These are phyloP conservation scores for Silurus aristotelis DNA, from an alignment of 2,797 vertebrate genomes.

Conservation along the genomic window DNA sequence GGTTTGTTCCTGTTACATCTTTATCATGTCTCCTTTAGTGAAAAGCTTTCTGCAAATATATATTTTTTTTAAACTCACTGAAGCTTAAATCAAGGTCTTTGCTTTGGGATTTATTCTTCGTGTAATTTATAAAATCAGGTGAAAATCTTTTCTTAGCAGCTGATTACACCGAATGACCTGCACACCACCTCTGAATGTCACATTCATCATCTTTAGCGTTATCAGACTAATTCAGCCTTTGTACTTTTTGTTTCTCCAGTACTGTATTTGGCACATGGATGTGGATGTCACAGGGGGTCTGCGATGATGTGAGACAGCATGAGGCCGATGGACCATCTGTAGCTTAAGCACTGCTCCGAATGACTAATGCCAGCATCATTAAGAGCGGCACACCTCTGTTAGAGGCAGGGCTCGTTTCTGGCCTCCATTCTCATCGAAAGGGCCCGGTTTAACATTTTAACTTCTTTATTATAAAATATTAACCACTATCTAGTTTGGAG, in stretches of 20 bases:
- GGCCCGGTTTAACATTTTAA: slow-evolving; percentile 56
- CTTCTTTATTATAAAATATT: slow-evolving; percentile 62
- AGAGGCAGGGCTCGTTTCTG: slow-evolving; percentile 21
- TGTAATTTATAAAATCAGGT: not conserved
- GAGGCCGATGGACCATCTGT: slow-evolving; percentile 38
- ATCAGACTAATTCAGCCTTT: slow-evolving; percentile 38
- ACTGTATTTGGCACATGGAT: slow-evolving; percentile 15
- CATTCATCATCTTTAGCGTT: slow-evolving; percentile 37
- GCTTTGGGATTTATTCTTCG: not conserved
- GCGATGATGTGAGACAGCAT: slow-evolving; percentile 42
- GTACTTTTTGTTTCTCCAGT: not conserved
- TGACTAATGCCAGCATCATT: slow-evolving; percentile 47
- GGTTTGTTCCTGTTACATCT: not conserved
- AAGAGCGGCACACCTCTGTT: slow-evolving; percentile 20
- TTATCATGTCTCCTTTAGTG: slow-evolving; percentile 15
- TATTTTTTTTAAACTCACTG: not conserved
- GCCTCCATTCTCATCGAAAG: slow-evolving; percentile 36
- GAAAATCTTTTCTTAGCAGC: slow-evolving; percentile 4
- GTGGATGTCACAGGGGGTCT: slow-evolving; percentile 42
- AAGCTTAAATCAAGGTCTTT: slow-evolving; percentile 36
- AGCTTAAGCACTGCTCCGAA: slow-evolving; percentile 41
- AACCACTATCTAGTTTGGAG: slow-evolving; percentile 51
- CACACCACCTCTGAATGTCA: slow-evolving; percentile 31
- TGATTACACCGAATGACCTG: slow-evolving; percentile 25
- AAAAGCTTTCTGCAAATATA: not conserved